Evolutionary conservation across 2,113 vertebrate species (phyloP).

Genomic region (Atlantisia rogersi): DNA sequence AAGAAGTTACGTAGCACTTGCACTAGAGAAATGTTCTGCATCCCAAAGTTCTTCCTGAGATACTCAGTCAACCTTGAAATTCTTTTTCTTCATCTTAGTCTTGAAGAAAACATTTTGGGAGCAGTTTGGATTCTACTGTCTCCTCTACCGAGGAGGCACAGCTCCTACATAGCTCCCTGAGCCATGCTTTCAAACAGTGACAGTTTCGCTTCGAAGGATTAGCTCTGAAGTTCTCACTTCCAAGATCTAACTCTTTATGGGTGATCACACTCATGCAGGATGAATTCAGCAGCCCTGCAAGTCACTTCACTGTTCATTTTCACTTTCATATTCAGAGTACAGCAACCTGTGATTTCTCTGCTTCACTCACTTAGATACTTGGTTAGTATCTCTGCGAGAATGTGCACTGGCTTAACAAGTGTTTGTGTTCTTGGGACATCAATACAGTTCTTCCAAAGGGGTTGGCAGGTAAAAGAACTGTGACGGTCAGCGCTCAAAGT

Average conservation of each 20-base stretch:
- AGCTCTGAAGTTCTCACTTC: constrained; percentile 18
- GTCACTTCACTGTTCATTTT: constrained; percentile 60
- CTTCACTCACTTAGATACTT: constrained; percentile 31
- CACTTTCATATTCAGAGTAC: constrained; percentile 34
- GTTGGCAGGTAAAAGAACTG: constrained; percentile 53
- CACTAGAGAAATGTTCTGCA: neutral
- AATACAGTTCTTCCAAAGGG: constrained; percentile 40
- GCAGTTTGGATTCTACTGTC: neutral
- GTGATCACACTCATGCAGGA: constrained; percentile 43
- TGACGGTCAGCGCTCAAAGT: constrained; percentile 57
- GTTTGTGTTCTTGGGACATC: constrained; percentile 66
- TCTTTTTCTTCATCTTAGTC: neutral
- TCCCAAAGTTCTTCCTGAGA: neutral
- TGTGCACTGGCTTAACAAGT: constrained; percentile 70
- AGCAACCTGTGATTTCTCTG: constrained; percentile 19
- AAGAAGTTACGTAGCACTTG: neutral
- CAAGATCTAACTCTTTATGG: constrained; percentile 56
- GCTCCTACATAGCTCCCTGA: neutral
- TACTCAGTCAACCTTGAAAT: neutral
- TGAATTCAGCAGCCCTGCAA: constrained; percentile 56
- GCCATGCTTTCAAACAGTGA: neutral
- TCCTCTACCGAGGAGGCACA: neutral
- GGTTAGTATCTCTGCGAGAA: constrained; percentile 51
- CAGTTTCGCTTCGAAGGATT: constrained; percentile 6
- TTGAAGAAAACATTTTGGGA: neutral